phyloP scores from a whole-genome alignment of 2,113 vertebrate species.

The Alexandromys fortis region DNA sequence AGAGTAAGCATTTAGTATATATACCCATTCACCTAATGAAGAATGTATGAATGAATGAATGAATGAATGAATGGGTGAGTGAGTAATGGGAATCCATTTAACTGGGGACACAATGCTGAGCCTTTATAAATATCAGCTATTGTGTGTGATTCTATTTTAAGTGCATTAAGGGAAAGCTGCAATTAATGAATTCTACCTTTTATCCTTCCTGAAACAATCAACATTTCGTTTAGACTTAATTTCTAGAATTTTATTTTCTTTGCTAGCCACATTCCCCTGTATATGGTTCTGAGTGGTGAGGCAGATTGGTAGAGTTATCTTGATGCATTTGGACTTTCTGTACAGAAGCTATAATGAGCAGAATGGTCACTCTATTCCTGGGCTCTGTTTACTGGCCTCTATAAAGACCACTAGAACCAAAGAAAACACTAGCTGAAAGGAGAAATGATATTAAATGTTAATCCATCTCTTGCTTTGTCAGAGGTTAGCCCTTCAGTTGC shows the following conservation, averaged over 20 bases:
- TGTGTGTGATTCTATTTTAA: constrained; percentile 16
- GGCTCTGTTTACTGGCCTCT: background rate
- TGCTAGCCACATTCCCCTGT: background rate
- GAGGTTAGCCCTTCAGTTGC: background rate
- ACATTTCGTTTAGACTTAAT: constrained; percentile 6
- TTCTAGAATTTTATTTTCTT: background rate
- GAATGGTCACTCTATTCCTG: background rate
- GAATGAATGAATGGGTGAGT: background rate
- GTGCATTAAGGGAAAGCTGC: background rate
- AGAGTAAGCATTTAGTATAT: background rate
- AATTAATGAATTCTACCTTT: background rate
- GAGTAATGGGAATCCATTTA: background rate
- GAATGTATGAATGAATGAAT: background rate
- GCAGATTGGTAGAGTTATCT: background rate
- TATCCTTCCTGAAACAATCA: background rate
- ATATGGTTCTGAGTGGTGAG: background rate
- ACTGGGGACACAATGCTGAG: background rate
- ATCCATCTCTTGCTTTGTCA: background rate
- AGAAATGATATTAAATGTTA: background rate
- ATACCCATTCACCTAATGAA: background rate
- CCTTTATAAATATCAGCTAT: background rate
- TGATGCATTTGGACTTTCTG: background rate
- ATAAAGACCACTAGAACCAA: background rate
- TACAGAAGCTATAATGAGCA: background rate
- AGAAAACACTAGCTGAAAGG: background rate